Evolutionary conservation across 2,797 vertebrate species (phyloP).

Genomic region (Rhincodon typus): DNA sequence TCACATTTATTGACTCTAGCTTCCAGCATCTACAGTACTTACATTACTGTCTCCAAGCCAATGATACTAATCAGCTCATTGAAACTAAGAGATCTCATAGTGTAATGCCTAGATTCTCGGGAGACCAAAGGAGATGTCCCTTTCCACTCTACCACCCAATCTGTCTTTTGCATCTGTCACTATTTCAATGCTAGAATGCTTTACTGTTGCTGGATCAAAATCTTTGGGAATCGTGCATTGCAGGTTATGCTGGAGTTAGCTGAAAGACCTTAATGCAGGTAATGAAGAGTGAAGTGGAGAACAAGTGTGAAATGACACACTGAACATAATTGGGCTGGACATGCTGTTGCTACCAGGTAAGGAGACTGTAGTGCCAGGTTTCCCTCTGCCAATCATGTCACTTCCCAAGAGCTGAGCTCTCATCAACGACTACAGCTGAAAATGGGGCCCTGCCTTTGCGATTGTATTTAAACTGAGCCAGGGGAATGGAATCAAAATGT

Average conservation of each 20-base stretch:
- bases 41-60: too few species aligned
- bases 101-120: not conserved
- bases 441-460: not conserved
- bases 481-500: not conserved
- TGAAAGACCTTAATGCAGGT: slow-evolving; percentile 34
- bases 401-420: not conserved
- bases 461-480: not conserved
- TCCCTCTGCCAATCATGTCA: not conserved
- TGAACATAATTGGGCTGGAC: not conserved
- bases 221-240: not conserved
- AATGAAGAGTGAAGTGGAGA: slow-evolving; percentile 35
- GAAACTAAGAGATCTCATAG: not conserved
- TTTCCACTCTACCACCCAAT: not conserved
- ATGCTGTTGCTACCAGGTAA: too few species aligned
- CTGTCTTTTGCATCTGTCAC: not conserved
- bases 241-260: not conserved
- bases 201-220: not conserved
- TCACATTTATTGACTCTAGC: too few species aligned
- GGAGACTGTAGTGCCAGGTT: not conserved
- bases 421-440: not conserved
- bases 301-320: not conserved
- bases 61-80: not conserved
- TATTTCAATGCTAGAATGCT: not conserved
- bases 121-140: not conserved
- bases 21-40: too few species aligned